Percentiles rank a stretch among this genome's conserved stretches.
Conservation (phyloP, 2,113 vertebrate species). For the Oostethus manadensis region DNA sequence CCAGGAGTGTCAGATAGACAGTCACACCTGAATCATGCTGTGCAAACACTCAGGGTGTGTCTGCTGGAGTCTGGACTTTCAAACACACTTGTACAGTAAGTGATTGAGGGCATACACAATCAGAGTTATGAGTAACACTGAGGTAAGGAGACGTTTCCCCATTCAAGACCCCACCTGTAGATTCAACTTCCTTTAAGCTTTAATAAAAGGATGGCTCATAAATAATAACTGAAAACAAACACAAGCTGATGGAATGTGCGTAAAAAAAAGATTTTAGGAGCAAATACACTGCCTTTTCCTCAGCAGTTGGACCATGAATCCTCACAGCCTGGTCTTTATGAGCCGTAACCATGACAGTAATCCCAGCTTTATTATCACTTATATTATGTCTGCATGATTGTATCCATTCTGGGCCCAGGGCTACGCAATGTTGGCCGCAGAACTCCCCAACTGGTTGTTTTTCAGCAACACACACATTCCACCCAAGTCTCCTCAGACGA, state of each 20-base stretch:
- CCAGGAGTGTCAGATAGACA: slow-evolving; percentile 67
- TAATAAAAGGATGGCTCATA: background rate
- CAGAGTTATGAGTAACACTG: slow-evolving; percentile 46
- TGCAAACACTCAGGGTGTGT: slow-evolving; percentile 59
- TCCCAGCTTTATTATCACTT: slow-evolving; percentile 42
- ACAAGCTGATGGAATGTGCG: slow-evolving; percentile 1
- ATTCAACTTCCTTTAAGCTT: slow-evolving; percentile 46
- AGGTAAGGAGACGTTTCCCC: slow-evolving; percentile 15
- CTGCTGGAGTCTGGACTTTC: background rate
- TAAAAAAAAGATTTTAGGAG: slow-evolving; percentile 19
- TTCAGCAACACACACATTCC: slow-evolving; percentile 41
- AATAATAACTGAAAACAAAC: background rate
- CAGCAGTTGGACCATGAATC: slow-evolving; percentile 12
- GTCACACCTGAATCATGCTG: slow-evolving; percentile 78
- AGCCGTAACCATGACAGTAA: slow-evolving; percentile 34
- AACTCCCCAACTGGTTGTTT: slow-evolving; percentile 34
- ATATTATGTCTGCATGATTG: slow-evolving; percentile 61
- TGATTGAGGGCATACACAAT: background rate
- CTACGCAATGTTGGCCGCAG: slow-evolving; percentile 9
- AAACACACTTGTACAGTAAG: background rate
- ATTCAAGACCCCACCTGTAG: background rate
- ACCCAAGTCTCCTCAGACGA: slow-evolving; percentile 24
- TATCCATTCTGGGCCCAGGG: slow-evolving; percentile 43
- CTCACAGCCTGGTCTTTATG: slow-evolving; percentile 17
- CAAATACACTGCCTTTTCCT: slow-evolving; percentile 20